A percentile compares a stretch with the other conserved stretches of the same genome.
phyloP scores from a whole-genome alignment of 2,113 vertebrate species.

The Anas platyrhynchos region DNA sequence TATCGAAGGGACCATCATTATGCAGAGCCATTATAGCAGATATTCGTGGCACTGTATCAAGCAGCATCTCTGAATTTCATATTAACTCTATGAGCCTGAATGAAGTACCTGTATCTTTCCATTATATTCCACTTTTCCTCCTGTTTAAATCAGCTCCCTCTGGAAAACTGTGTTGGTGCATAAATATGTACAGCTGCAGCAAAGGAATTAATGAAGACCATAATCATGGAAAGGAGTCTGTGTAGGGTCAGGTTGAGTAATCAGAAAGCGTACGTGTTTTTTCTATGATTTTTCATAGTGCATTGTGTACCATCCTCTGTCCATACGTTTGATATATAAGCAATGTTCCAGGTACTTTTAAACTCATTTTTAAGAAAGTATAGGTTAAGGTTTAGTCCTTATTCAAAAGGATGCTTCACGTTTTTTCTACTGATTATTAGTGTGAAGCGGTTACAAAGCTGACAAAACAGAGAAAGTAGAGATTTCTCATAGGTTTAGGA shows the following conservation, averaged over 20 bases:
- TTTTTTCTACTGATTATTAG: neutral
- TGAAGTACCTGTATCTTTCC: neutral
- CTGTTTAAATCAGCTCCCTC: neutral
- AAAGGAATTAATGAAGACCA: neutral
- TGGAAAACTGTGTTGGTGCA: neutral
- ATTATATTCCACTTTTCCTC: neutral
- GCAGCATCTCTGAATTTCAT: slow-evolving; percentile 23
- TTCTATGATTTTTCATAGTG: neutral
- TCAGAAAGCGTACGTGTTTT: neutral
- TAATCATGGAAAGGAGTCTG: neutral
- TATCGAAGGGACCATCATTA: neutral
- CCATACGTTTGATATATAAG: neutral
- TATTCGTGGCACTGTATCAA: neutral
- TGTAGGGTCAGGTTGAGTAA: neutral
- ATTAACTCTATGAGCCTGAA: slow-evolving; percentile 15
- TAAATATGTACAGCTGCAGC: neutral
- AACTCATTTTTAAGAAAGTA: neutral
- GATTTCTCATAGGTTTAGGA: neutral
- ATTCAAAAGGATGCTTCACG: neutral
- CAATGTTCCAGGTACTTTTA: neutral
- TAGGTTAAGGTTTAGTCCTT: neutral
- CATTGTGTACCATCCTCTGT: neutral
- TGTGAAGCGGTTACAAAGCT: neutral
- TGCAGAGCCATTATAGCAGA: neutral
- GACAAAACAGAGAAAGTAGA: neutral